phyloP scores from a whole-genome alignment of 2,888 invertebrate species.

The Chloromyia formosa region DNA sequence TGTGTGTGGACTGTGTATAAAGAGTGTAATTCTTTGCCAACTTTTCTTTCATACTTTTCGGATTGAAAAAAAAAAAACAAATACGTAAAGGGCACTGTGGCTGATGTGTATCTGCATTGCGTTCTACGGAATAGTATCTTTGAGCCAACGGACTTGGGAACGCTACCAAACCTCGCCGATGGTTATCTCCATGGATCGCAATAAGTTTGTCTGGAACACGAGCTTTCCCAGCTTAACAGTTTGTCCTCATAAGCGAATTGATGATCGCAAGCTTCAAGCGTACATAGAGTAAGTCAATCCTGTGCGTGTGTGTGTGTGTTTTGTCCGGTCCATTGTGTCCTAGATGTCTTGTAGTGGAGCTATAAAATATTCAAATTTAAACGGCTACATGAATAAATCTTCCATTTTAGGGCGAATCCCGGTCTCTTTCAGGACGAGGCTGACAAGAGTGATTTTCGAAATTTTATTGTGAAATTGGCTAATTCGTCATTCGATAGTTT shows the following conservation, averaged over 20 bases:
- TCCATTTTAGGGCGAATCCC: conserved; percentile 49
- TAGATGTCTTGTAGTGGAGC: conserved; percentile 19
- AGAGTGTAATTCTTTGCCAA: conserved; percentile 29
- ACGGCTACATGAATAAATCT: conserved; percentile 8
- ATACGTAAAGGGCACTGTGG: conserved; percentile 67
- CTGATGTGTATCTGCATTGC: conserved; percentile 67
- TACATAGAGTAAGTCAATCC: conserved; percentile 66
- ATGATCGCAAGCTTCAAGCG: conserved; percentile 66
- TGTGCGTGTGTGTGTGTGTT: background rate
- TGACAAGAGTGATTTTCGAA: conserved; percentile 67
- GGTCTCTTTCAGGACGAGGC: conserved; percentile 59
- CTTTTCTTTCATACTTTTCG: conserved; percentile 29
- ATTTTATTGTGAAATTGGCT: conserved; percentile 68
- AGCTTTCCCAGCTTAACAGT: conserved; percentile 75
- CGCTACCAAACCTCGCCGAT: conserved; percentile 77
- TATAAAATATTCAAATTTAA: conserved; percentile 3
- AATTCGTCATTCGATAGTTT: conserved; percentile 71
- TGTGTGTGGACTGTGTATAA: background rate
- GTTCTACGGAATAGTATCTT: conserved; percentile 67
- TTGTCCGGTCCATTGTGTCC: conserved; percentile 38
- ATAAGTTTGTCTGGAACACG: conserved; percentile 77
- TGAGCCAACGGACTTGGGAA: conserved; percentile 70
- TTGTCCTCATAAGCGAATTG: conserved; percentile 70
- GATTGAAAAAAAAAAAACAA: background rate
- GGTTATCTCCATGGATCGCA: conserved; percentile 78